These are phyloP conservation scores for Nematostella vectensis DNA, from an alignment of 92 coral and sea anemone species.

Conservation along the genomic window DNA sequence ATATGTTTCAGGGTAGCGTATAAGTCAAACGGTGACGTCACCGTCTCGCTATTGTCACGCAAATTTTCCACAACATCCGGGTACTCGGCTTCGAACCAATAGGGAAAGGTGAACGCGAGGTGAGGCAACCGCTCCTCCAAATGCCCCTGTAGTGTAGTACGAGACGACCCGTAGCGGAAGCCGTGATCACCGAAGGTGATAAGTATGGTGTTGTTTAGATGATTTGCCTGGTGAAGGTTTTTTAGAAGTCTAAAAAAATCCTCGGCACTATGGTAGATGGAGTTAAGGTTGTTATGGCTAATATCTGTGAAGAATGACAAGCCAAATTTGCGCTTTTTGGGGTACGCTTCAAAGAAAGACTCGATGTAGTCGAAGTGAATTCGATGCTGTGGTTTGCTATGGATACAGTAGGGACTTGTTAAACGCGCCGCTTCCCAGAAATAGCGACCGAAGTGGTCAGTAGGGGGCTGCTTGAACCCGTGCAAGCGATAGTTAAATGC, in stretches of 20 bases:
- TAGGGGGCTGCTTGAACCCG: slow-evolving; percentile 82
- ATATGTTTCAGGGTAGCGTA: slow-evolving; percentile 76
- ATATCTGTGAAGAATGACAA: slow-evolving; percentile 64
- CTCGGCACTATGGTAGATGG: slow-evolving; percentile 25
- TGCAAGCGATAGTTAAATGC: slow-evolving; percentile 75
- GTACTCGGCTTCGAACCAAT: slow-evolving; percentile 34
- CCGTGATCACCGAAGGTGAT: slow-evolving; percentile 86
- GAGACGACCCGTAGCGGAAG: slow-evolving; percentile 62
- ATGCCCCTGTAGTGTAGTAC: slow-evolving; percentile 73
- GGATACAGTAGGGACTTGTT: slow-evolving; percentile 54
- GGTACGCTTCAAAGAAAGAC: slow-evolving; percentile 72
- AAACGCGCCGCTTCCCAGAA: slow-evolving; percentile 76
- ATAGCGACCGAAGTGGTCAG: slow-evolving; percentile 76
- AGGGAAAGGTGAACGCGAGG: slow-evolving; percentile 76
- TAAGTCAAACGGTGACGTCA: slow-evolving; percentile 87
- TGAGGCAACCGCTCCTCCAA: slow-evolving; percentile 86
- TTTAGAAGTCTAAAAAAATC: slow-evolving; percentile 52
- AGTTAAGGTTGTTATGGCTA: slow-evolving; percentile 47
- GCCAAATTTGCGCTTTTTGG: slow-evolving; percentile 67
- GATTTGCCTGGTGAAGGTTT: slow-evolving; percentile 29
- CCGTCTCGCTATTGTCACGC: slow-evolving; percentile 40
- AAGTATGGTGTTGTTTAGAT: slow-evolving; percentile 59
- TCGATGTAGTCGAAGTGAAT: slow-evolving; percentile 80
- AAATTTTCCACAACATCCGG: slow-evolving; percentile 32
- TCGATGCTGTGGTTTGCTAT: slow-evolving; percentile 65